These are phyloP conservation scores for Alligator sinensis DNA, from an alignment of 2,113 vertebrate species.

Conservation along the genomic window DNA sequence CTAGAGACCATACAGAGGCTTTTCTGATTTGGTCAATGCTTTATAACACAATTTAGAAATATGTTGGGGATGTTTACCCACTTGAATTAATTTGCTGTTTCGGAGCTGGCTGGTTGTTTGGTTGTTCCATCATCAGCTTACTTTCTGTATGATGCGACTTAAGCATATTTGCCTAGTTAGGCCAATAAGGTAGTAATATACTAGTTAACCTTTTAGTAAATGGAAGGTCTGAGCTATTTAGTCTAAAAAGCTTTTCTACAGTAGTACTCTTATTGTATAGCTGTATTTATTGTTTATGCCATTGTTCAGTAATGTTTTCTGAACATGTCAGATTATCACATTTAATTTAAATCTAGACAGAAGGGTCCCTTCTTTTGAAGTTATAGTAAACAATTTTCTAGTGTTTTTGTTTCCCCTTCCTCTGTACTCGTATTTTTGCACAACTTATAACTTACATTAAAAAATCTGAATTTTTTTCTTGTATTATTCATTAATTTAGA, in stretches of 20 bases:
- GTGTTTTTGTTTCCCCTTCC: background rate
- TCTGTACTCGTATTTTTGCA: slow-evolving; percentile 1
- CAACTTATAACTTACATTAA: background rate
- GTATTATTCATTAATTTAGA: background rate
- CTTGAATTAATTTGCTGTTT: slow-evolving; percentile 7
- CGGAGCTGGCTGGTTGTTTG: background rate
- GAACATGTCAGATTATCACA: background rate
- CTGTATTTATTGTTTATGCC: background rate
- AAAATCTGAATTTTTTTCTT: background rate
- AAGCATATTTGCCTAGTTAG: background rate
- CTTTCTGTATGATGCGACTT: background rate
- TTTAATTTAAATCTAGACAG: background rate
- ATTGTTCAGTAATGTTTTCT: background rate
- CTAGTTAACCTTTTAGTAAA: background rate
- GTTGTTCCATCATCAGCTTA: background rate
- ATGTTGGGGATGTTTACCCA: background rate
- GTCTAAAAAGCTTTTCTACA: background rate
- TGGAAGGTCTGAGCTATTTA: background rate
- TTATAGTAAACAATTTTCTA: background rate
- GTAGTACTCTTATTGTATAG: background rate
- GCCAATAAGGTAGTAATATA: background rate
- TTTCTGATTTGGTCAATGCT: slow-evolving; percentile 31
- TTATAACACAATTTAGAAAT: slow-evolving; percentile 30
- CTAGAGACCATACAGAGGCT: slow-evolving; percentile 21
- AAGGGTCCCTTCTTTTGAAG: background rate